These are phyloP conservation scores for Aurelia sp. DNA, from an alignment of 30 jellyfish, hydroid and myxozoan species.

Conservation along the genomic window DNA sequence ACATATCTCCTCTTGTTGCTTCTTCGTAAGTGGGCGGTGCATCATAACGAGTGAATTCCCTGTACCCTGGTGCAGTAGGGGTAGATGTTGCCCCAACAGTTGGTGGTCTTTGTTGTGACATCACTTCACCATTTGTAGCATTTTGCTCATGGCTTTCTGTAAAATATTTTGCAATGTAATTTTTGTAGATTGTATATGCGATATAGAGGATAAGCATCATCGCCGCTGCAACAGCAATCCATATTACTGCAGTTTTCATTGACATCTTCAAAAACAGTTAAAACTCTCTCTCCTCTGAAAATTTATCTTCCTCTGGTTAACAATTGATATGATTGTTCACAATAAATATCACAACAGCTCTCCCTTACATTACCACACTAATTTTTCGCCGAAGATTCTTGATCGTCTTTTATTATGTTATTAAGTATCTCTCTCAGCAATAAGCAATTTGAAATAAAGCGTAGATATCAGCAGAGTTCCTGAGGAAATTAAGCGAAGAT, in stretches of 20 bases:
- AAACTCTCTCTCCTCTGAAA: neutral
- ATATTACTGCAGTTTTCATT: slow-evolving; percentile 22
- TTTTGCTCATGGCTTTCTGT: neutral
- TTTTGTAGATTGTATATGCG: slow-evolving; percentile 11
- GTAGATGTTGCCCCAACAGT: neutral
- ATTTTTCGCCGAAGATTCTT: too few species aligned
- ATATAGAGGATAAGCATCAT: slow-evolving; percentile 2
- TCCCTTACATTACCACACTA: too few species aligned
- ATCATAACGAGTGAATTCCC: neutral
- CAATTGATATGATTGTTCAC: too few species aligned
- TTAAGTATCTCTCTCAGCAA: too few species aligned
- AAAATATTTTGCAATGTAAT: slow-evolving; percentile 33
- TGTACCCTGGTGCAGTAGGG: slow-evolving; percentile 8
- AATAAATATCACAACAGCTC: too few species aligned
- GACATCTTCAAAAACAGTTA: neutral
- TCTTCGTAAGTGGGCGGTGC: slow-evolving; percentile 67
- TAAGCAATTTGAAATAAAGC: too few species aligned
- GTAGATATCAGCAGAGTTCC: too few species aligned
- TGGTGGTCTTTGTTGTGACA: neutral
- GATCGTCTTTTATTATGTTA: too few species aligned
- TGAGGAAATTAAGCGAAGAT: too few species aligned
- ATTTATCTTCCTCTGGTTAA: too few species aligned
- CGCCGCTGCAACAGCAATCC: slow-evolving; percentile 22
- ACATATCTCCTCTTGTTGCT: neutral
- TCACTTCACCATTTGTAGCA: neutral